Conservation (phyloP, 1,140 invertebrate genomes). For the Microplitis demolitor region DNA sequence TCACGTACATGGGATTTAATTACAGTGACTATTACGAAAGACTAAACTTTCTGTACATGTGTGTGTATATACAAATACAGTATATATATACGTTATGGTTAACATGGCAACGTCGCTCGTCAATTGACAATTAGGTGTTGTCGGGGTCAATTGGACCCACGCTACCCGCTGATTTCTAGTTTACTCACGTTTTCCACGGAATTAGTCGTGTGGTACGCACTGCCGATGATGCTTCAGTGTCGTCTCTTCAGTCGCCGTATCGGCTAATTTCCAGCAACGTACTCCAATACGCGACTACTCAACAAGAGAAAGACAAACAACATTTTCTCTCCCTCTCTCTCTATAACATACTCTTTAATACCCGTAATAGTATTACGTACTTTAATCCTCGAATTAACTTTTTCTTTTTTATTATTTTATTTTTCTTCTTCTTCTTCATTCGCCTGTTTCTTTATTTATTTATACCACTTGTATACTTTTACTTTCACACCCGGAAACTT, state of each 20-base stretch:
- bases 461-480: neutral
- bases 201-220: conserved; percentile 48
- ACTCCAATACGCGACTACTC: no score
- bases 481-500: neutral
- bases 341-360: no score
- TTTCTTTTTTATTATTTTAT: no score
- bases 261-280: neutral
- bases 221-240: conserved; percentile 5
- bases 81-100: conserved; percentile 27
- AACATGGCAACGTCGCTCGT: conserved; percentile 51
- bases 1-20: no score
- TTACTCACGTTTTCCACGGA: conserved; percentile 53
- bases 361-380: no score
- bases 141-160: conserved; percentile 57
- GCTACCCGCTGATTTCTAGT: conserved; percentile 50
- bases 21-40: neutral
- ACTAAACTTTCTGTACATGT: neutral
- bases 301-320: no score
- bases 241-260: neutral
- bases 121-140: conserved; percentile 60
- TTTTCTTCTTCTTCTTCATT: no score
- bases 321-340: no score
- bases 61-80: neutral
- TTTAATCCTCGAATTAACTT: no score
- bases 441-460: neutral